phyloP scores from a whole-genome alignment of 2,797 vertebrate genomes.

The Clarias platycephalus region DNA sequence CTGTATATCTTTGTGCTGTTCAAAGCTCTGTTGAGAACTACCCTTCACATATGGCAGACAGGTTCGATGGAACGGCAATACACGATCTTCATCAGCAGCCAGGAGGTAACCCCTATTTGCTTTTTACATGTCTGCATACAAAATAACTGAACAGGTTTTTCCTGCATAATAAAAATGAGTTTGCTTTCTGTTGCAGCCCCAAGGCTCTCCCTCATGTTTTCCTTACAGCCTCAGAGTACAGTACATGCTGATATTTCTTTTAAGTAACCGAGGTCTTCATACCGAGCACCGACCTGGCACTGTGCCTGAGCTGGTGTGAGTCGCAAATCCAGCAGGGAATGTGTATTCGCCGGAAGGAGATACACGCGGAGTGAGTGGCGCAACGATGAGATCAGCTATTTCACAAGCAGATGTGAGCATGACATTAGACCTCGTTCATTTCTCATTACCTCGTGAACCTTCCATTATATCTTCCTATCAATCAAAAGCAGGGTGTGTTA shows the following conservation, averaged over 20 bases:
- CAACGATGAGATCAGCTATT: constrained; percentile 38
- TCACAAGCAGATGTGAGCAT: constrained; percentile 56
- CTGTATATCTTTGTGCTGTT: no score
- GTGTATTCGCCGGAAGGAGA: background rate
- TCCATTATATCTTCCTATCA: background rate
- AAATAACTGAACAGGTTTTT: constrained; percentile 20
- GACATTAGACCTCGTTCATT: constrained; percentile 52
- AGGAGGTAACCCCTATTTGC: no score
- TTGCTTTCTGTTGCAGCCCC: background rate
- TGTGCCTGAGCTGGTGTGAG: background rate
- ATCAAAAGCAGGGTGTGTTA: constrained; percentile 1
- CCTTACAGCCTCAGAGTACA: background rate
- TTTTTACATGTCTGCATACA: background rate
- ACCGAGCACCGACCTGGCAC: background rate
- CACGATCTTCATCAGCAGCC: no score
- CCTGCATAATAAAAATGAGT: constrained; percentile 9
- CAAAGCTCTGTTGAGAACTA: no score
- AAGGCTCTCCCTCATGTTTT: background rate
- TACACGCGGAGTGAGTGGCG: constrained; percentile 17
- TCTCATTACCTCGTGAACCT: constrained; percentile 50
- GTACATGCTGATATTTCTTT: no score
- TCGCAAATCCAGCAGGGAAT: background rate
- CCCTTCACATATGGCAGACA: no score
- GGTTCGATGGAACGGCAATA: no score
- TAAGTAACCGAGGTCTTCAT: background rate